Conservation (phyloP, 2,797 vertebrate species). For the Prionace glauca region DNA sequence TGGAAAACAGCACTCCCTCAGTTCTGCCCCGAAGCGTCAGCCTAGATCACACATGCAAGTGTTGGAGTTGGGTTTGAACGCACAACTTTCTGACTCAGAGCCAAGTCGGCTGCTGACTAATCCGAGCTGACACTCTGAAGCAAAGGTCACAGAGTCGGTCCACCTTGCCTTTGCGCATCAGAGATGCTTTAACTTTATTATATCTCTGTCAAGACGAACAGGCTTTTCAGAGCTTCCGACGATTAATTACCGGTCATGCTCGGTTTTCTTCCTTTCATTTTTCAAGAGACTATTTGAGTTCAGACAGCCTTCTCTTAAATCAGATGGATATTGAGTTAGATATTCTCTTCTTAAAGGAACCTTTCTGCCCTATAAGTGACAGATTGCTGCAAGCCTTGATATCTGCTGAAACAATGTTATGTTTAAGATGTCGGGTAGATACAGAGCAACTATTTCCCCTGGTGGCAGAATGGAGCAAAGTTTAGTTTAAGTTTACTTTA, state of each 20-base stretch:
- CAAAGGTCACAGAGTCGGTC: neutral
- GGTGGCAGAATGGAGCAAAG: neutral
- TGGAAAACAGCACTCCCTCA: neutral
- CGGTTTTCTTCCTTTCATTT: neutral
- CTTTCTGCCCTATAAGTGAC: no score
- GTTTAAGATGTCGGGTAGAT: neutral
- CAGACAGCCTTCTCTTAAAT: neutral
- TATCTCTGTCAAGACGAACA: neutral
- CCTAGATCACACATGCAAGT: neutral
- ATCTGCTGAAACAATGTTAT: neutral
- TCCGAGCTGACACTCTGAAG: neutral
- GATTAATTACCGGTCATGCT: slow-evolving; percentile 3
- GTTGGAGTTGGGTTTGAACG: neutral
- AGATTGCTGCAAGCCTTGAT: no score
- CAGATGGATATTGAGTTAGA: neutral
- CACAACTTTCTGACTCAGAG: neutral
- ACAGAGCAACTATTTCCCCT: neutral
- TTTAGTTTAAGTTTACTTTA: no score
- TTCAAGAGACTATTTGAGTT: neutral
- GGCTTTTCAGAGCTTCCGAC: neutral
- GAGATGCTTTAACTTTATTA: slow-evolving; percentile 22
- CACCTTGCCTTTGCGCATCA: neutral
- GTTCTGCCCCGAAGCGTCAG: no score
- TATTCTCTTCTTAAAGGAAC: neutral
- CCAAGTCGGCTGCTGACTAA: neutral